Base-by-base conservation (phyloP, 2,888 invertebrate species). In the Melanargia galathea region DNA sequence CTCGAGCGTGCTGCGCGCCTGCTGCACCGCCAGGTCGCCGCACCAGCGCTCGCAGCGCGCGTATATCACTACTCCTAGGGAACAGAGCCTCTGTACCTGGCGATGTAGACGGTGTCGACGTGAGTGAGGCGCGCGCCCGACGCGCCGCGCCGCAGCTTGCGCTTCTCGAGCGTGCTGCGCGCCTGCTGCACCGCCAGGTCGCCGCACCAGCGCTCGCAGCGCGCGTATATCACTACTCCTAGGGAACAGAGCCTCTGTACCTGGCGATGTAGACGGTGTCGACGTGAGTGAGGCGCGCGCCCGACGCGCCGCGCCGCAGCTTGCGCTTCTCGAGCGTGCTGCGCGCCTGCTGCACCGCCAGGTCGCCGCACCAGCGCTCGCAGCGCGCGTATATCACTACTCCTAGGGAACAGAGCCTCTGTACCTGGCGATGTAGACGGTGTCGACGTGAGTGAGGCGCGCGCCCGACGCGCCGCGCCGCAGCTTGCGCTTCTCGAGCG, bases 251-350 rank as follows among this genome's bases (percentile, higher is more conserved):
- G 8, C 20, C 20, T 38, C 8, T 8, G 11, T 71, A 93, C 93
- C 93, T 93, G 79, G 93, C 87, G 76, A 93, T 93, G 71, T 92
- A 90, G 49, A 93, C 92, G 30, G 93, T 92, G 74, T 93, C 93
- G 55, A 93, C 87, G 73, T 92, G 92, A 11, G 92, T 81, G 20
- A 92, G 82, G 60, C 87, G 84, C 10, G 86, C 76, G 56, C 81
- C 82, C 1, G 83, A 73, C 2, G 85, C 68, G 24, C 78, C 73
- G 1, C 85, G 76, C 61, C 83, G 74, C 71, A 83, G 78, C 77
- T 88, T 89, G 67, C 87, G 84, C 59, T 82, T 73, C 68, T 86
- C 86, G 45, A 88, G 56, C 0, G 86, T 79, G 65, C 76, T 80
- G 55, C 89, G 81, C 5, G 90, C 89, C 66, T 89, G 92, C 70